Evolutionary conservation across 2,888 invertebrate species (phyloP).

Genomic region (Chelonus formosanus): DNA sequence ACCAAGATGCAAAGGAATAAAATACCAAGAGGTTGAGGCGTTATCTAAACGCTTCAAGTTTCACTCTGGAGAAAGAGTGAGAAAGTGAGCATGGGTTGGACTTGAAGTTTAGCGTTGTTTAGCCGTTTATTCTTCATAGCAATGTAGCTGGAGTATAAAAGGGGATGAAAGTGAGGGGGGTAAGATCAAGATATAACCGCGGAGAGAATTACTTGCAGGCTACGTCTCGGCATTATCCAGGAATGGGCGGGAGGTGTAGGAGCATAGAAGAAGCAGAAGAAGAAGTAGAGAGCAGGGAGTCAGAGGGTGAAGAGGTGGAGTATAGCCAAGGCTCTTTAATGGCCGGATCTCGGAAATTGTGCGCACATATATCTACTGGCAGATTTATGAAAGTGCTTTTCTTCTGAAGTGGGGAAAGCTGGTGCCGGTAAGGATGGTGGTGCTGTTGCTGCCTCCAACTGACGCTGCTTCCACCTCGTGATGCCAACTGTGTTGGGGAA

Average conservation of each 20-base stretch:
- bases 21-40: conserved; percentile 37
- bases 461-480: conserved; percentile 33
- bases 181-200: conserved; percentile 61
- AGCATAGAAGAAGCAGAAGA: conserved; percentile 42
- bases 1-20: conserved; percentile 22
- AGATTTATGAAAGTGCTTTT: conserved; percentile 89
- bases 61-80: conserved; percentile 28
- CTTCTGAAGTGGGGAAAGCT: conserved; percentile 67
- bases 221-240: conserved; percentile 33
- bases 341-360: conserved; percentile 91
- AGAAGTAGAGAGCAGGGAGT: conserved; percentile 19
- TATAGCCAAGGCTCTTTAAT: conserved; percentile 73
- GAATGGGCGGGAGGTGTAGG: neutral
- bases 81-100: conserved; percentile 6
- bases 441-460: conserved; percentile 40
- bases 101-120: conserved; percentile 25
- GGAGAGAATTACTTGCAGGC: conserved; percentile 56
- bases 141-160: conserved; percentile 32
- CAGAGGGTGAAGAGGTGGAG: conserved; percentile 33
- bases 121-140: conserved; percentile 39
- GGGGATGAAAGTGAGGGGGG: conserved; percentile 32
- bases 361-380: conserved; percentile 89
- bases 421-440: conserved; percentile 49
- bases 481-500: conserved; percentile 24
- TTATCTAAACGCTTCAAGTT: conserved; percentile 60